Percentiles rank a stretch among this genome's conserved stretches.
These are phyloP conservation scores for Neoniphon sammara DNA, from an alignment of 2,797 vertebrate species.

Conservation along the genomic window DNA sequence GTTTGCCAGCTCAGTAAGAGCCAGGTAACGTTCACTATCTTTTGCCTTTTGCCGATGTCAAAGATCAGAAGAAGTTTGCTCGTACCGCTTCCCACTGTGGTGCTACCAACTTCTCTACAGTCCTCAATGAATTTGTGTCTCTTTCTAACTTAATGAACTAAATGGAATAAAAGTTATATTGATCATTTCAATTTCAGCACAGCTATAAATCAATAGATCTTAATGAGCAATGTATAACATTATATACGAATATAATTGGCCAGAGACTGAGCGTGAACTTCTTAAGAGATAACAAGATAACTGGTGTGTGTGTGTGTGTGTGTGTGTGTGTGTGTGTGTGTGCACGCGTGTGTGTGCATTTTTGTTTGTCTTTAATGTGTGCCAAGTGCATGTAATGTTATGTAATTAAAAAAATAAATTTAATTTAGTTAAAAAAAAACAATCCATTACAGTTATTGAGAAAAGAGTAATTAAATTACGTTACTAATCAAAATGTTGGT, in stretches of 20 bases:
- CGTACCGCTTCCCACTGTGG: neutral
- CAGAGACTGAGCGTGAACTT: slow-evolving; percentile 52
- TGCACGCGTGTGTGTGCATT: slow-evolving; percentile 37
- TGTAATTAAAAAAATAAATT: too few relatives aligned
- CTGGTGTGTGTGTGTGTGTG: slow-evolving; percentile 15
- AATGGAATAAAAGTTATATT: slow-evolving; percentile 10
- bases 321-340: slow-evolving; percentile 22
- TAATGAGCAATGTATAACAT: too few relatives aligned
- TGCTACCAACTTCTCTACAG: too few relatives aligned
- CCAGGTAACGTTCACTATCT: neutral
- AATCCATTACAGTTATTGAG: too few relatives aligned
- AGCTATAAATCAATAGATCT: slow-evolving; percentile 6
- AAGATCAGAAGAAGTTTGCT: slow-evolving; percentile 11
- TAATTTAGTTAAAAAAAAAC: too few relatives aligned
- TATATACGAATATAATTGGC: neutral
- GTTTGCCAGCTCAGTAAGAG: neutral
- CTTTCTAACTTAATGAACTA: slow-evolving; percentile 2
- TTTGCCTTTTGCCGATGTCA: slow-evolving; percentile 12
- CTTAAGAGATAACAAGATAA: slow-evolving; percentile 53
- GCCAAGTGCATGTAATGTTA: slow-evolving; percentile 40
- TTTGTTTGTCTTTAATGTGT: slow-evolving; percentile 52
- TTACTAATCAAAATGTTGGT: too few relatives aligned
- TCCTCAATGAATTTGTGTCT: neutral
- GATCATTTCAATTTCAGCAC: slow-evolving; percentile 22
- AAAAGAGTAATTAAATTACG: too few relatives aligned